A percentile compares a stretch with the other conserved stretches of the same genome.
Conservation (phyloP, 2,888 invertebrate species). For the Cylloceria caligata region DNA sequence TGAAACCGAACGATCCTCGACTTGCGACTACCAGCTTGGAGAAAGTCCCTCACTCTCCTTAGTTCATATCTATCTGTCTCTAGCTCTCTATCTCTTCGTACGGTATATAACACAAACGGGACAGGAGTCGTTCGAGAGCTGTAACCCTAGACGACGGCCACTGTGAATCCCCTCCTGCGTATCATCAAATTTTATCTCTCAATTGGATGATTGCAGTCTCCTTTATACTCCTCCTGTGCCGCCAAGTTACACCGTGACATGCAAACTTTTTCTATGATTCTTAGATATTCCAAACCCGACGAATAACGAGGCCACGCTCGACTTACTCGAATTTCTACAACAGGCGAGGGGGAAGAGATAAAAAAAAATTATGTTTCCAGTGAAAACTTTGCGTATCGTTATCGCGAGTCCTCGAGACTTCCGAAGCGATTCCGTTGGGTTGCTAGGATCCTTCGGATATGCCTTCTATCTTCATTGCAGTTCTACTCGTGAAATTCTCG, state of each 20-base stretch:
- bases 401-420: slow-evolving; percentile 66
- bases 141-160: slow-evolving; percentile 59
- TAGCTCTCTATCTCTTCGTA: slow-evolving; percentile 2
- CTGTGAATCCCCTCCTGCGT: slow-evolving; percentile 39
- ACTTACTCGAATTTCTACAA: slow-evolving; percentile 60
- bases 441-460: slow-evolving; percentile 46
- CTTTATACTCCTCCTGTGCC: slow-evolving; percentile 32
- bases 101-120: slow-evolving; percentile 49
- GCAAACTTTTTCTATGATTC: slow-evolving; percentile 63
- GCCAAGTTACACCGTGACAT: slow-evolving; percentile 51
- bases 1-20: slow-evolving; percentile 68
- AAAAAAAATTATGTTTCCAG: slow-evolving; percentile 54
- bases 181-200: slow-evolving; percentile 69
- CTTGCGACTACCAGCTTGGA: slow-evolving; percentile 61
- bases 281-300: slow-evolving; percentile 20
- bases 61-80: slow-evolving; percentile 57
- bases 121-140: slow-evolving; percentile 61
- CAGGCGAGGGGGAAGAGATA: slow-evolving; percentile 13
- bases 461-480: slow-evolving; percentile 35
- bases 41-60: slow-evolving; percentile 32
- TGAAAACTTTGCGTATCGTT: slow-evolving; percentile 67
- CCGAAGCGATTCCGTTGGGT: slow-evolving; percentile 51
- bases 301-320: slow-evolving; percentile 67
- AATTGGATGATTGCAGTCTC: slow-evolving; percentile 67
- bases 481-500: slow-evolving; percentile 27